Evolutionary conservation across 2,888 invertebrate genomes (phyloP).

Genomic region (Hypolimnas misippus): DNA sequence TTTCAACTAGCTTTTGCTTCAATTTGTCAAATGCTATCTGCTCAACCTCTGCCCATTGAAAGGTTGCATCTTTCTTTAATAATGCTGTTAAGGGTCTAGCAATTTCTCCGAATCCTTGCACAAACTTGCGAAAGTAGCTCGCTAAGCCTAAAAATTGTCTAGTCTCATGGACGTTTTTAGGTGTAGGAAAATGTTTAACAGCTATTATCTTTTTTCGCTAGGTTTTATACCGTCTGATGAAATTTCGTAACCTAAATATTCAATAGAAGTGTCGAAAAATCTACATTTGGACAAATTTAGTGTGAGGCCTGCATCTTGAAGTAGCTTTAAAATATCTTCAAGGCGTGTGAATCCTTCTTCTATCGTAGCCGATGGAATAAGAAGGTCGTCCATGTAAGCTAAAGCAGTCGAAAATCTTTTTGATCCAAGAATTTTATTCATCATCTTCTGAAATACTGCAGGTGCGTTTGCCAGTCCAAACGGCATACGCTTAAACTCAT

Average conservation of each 20-base stretch:
- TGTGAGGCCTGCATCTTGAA: constrained; percentile 30
- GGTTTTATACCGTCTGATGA: constrained; percentile 37
- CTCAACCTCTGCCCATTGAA: constrained; percentile 34
- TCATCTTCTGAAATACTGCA: constrained; percentile 45
- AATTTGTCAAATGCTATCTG: constrained; percentile 8
- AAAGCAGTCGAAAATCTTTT: constrained; percentile 29
- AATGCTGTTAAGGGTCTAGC: constrained; percentile 39
- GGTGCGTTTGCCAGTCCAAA: constrained; percentile 50
- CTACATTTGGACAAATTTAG: constrained; percentile 39
- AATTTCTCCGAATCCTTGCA: constrained; percentile 38
- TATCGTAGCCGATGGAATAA: constrained; percentile 17
- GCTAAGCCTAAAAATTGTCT: constrained; percentile 44
- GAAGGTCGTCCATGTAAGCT: constrained; percentile 43
- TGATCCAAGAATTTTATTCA: constrained; percentile 38
- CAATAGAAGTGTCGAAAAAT: constrained; percentile 36
- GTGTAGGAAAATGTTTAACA: constrained; percentile 37
- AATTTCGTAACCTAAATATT: constrained; percentile 45
- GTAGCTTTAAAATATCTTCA: constrained; percentile 28
- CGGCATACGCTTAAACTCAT: constrained; percentile 50
- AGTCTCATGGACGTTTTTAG: constrained; percentile 40
- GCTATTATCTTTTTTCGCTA: constrained; percentile 29
- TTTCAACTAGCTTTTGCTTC: constrained; percentile 13
- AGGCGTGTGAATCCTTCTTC: constrained; percentile 30
- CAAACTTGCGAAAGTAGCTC: constrained; percentile 42
- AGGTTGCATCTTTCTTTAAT: constrained; percentile 37